These are phyloP conservation scores for Diplodus sargus DNA, from an alignment of 2,797 vertebrate species.

Conservation along the genomic window DNA sequence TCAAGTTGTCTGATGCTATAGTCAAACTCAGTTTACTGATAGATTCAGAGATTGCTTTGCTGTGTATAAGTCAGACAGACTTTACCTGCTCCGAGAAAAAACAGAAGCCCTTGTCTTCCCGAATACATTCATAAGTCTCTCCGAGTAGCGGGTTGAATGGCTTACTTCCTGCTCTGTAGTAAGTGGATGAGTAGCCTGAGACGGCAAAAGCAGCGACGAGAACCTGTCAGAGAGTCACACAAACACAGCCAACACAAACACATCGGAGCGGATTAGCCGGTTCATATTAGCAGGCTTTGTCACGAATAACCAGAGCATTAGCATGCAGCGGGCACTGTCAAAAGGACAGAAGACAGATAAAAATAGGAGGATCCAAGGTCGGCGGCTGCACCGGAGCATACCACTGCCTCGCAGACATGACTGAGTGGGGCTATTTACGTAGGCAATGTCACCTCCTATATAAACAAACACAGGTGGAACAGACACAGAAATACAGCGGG, in stretches of 20 bases:
- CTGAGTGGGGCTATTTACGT: constrained; percentile 29
- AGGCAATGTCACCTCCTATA: constrained; percentile 38
- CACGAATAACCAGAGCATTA: constrained; percentile 47
- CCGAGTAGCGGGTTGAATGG: constrained; percentile 99
- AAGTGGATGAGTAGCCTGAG: constrained; percentile 98
- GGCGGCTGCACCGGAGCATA: constrained; percentile 38
- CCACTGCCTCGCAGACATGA: constrained; percentile 5
- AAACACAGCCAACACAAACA: constrained; percentile 20
- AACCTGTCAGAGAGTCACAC: constrained; percentile 83
- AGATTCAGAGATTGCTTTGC: no score
- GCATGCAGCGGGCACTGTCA: constrained; percentile 24
- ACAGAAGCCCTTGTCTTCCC: constrained; percentile 98
- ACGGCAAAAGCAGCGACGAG: constrained; percentile 97
- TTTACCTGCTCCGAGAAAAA: constrained; percentile 98
- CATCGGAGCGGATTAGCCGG: constrained; percentile 20
- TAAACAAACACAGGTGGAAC: constrained; percentile 2
- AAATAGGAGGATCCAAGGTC: constrained; percentile 47
- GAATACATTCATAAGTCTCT: constrained; percentile 98
- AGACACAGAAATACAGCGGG: constrained; percentile 7
- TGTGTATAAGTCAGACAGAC: no score
- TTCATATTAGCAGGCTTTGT: constrained; percentile 24
- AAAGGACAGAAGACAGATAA: constrained; percentile 28
- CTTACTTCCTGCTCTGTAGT: constrained; percentile 99
- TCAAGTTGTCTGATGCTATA: no score
- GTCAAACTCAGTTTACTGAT: no score